Percentiles rank a stretch among this genome's conserved stretches.
These are phyloP conservation scores for Callaeas wilsoni DNA, from an alignment of 2,113 vertebrate genomes.

Conservation along the genomic window DNA sequence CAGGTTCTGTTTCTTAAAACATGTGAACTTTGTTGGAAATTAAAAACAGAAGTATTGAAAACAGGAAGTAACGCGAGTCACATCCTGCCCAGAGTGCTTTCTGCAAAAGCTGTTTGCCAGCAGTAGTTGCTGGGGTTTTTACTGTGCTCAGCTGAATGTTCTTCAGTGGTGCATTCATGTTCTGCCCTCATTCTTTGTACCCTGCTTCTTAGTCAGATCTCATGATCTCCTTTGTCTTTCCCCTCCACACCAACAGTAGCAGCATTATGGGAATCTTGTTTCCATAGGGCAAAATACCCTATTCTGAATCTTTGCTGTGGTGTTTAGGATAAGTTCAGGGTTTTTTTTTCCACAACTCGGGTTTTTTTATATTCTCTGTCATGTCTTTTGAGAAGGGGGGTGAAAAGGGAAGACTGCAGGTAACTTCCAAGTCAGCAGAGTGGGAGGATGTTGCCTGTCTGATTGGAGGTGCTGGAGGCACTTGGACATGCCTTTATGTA, in stretches of 20 bases:
- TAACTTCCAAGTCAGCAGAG: background rate
- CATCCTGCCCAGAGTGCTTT: background rate
- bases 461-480: background rate
- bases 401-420: background rate
- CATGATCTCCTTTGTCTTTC: background rate
- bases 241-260: background rate
- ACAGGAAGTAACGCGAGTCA: background rate
- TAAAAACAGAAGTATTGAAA: background rate
- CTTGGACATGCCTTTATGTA: rapidly evolving
- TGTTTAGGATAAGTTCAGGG: background rate
- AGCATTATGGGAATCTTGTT: background rate
- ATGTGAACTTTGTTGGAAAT: background rate
- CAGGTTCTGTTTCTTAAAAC: background rate
- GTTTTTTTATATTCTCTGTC: rapidly evolving
- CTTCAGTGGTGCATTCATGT: background rate
- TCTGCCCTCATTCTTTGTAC: background rate
- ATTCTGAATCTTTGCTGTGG: background rate
- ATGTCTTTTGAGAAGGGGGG: background rate
- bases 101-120: background rate
- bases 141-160: background rate
- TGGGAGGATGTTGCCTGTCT: background rate
- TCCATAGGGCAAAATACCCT: background rate
- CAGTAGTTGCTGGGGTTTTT: background rate
- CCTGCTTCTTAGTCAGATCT: background rate
- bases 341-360: background rate